Base-by-base conservation (phyloP, 2,113 vertebrate species). In the Ardeotis arabs region DNA sequence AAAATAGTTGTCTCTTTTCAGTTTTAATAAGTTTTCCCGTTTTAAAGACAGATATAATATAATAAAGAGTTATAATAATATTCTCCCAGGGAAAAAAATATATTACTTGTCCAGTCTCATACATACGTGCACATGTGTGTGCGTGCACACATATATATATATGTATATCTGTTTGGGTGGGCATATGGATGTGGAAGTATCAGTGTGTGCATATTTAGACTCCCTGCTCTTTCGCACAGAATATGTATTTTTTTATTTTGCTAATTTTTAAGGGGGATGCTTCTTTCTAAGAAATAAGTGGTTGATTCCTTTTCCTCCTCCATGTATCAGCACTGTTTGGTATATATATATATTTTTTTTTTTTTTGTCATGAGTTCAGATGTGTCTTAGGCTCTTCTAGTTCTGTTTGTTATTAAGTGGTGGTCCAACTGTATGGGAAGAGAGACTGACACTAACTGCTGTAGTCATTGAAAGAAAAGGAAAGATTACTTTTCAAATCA, bases 41-140 rank as follows among this genome's bases (percentile, higher is more conserved):
- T 95, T 95, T 87, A 77, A 97, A 95, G 88, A 93, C 17, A 63
- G 58, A 80, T 87, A 28, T 82, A 91, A 79, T 96, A 93, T 85
- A 91, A 69, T 89, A 58, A 70, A 70, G 27, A 89, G 60, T 84
- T 97, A 41, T 84, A 93, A 73, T 44, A 58, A 76, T 92, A 29
- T 91, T 95, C 28, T 92, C 6, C 69, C 50, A 87, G 35, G 19
- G 35, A 28, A 80, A 76, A 47, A 68, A 86, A 50, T 17, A 12
- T 72, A 91, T 90, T 47, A 58, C 22, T 90, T 78, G 3, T 68
- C n/a, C 13, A 29, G 22, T 68, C 22, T 77, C 28, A 86, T 82
- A 53, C 7, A 4, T 24, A 27, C 1, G 2, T 75, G n/a, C 35
- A 24, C 4, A 2, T 39, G 6, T 56, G 15, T 45, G 12, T 80